Evolutionary conservation across 2,113 vertebrate species (phyloP).

Genomic region (Polypterus senegalus): DNA sequence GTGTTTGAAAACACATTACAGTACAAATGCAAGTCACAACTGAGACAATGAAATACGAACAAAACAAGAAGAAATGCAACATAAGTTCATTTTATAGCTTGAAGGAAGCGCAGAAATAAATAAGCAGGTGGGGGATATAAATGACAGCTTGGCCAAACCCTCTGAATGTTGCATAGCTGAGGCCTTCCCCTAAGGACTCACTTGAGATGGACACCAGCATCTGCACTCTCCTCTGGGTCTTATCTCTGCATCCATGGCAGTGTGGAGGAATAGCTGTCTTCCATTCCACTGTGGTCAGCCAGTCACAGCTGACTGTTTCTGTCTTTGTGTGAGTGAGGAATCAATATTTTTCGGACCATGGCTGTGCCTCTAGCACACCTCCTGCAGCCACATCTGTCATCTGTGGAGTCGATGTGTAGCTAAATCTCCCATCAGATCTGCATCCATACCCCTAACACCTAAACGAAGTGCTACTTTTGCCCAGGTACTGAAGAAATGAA

Average conservation of each 20-base stretch:
- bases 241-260: conserved; percentile 51
- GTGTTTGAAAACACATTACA: too few relatives aligned
- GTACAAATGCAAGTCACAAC: too few relatives aligned
- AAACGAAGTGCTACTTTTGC: conserved; percentile 36
- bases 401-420: conserved; percentile 76
- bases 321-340: conserved; percentile 93
- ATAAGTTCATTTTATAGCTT: too few relatives aligned
- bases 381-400: conserved; percentile 79
- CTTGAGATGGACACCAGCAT: conserved; percentile 53
- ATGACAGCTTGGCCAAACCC: too few relatives aligned
- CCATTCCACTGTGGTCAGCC: conserved; percentile 80
- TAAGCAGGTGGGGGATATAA: too few relatives aligned
- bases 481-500: conserved; percentile 54
- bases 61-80: too few relatives aligned
- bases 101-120: too few relatives aligned
- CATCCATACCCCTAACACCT: conserved; percentile 34
- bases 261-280: conserved; percentile 84
- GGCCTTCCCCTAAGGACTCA: too few relatives aligned
- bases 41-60: too few relatives aligned
- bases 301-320: conserved; percentile 93
- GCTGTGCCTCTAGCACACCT: conserved; percentile 88
- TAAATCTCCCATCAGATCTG: conserved; percentile 71
- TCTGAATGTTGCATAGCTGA: too few relatives aligned
- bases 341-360: conserved; percentile 98
- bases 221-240: conserved; percentile 64